A percentile compares a stretch with the other conserved stretches of the same genome.
These are phyloP conservation scores for Oreochromis mossambicus DNA, from an alignment of 2,797 vertebrate genomes.

Conservation along the genomic window DNA sequence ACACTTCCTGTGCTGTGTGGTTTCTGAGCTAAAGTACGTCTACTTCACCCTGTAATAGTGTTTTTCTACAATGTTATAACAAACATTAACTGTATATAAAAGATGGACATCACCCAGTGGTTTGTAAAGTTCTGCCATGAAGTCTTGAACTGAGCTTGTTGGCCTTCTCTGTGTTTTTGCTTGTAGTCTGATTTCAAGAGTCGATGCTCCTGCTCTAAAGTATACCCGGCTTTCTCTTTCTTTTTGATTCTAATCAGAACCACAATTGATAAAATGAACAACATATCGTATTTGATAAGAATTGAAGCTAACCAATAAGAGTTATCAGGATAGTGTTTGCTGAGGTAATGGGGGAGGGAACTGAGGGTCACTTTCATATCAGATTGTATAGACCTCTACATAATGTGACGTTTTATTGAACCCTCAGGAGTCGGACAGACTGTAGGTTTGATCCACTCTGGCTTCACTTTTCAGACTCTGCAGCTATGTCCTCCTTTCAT, in stretches of 20 bases:
- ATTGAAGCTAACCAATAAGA: fast-evolving
- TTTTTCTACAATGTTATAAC: background rate
- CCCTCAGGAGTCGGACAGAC: background rate
- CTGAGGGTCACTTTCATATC: background rate
- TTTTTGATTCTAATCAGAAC: background rate
- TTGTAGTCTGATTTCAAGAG: background rate
- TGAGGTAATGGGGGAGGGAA: background rate
- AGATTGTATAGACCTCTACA: fast-evolving
- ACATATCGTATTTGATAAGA: background rate
- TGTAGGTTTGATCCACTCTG: background rate
- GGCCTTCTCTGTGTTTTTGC: background rate
- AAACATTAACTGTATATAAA: background rate
- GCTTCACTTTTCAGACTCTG: background rate
- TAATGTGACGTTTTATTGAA: background rate
- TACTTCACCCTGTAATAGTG: background rate
- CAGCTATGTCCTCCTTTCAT: background rate
- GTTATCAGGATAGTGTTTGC: background rate
- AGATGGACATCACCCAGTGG: background rate
- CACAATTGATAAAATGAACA: background rate
- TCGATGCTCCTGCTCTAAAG: fast-evolving
- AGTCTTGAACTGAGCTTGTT: background rate
- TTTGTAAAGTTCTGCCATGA: background rate
- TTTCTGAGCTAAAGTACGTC: background rate
- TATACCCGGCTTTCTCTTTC: background rate
- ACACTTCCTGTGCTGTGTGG: background rate